Evolutionary conservation across 2,797 vertebrate genomes (phyloP).

Genomic region (Poecilia velifera): DNA sequence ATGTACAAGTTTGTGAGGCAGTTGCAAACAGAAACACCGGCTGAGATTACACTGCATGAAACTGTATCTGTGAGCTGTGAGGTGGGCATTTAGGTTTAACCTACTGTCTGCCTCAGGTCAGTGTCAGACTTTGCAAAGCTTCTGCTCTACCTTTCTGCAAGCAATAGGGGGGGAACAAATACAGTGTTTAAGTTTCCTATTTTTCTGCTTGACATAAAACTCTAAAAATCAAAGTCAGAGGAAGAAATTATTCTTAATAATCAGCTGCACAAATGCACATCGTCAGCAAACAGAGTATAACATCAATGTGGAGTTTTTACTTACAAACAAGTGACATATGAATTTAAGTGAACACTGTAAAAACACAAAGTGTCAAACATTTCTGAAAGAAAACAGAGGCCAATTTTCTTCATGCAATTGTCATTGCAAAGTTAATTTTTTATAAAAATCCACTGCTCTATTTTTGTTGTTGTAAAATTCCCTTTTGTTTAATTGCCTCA

Average conservation of each 20-base stretch:
- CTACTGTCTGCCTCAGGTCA: constrained; percentile 83
- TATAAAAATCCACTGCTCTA: not conserved
- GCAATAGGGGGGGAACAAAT: constrained; percentile 30
- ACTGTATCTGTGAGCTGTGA: constrained; percentile 83
- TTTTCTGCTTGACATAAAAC: constrained; percentile 9
- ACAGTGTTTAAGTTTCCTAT: not conserved
- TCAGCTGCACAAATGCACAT: not conserved
- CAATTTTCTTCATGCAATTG: not conserved
- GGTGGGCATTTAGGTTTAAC: constrained; percentile 85
- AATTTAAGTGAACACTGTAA: not conserved
- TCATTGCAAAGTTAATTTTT: not conserved
- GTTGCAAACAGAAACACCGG: constrained; percentile 90
- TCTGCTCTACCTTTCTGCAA: constrained; percentile 36
- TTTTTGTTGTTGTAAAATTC: not conserved
- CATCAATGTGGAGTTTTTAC: not conserved
- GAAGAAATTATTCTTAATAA: not conserved
- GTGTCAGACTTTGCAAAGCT: constrained; percentile 80
- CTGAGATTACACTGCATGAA: constrained; percentile 88
- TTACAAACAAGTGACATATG: not conserved
- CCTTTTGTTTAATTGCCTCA: not conserved
- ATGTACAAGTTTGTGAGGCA: constrained; percentile 77
- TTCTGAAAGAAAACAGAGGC: not conserved
- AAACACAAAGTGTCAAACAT: not conserved
- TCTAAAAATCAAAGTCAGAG: not conserved
- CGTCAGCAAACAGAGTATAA: not conserved